Conservation (phyloP, 2,797 vertebrate genomes). For the Hemitrygon akajei region DNA sequence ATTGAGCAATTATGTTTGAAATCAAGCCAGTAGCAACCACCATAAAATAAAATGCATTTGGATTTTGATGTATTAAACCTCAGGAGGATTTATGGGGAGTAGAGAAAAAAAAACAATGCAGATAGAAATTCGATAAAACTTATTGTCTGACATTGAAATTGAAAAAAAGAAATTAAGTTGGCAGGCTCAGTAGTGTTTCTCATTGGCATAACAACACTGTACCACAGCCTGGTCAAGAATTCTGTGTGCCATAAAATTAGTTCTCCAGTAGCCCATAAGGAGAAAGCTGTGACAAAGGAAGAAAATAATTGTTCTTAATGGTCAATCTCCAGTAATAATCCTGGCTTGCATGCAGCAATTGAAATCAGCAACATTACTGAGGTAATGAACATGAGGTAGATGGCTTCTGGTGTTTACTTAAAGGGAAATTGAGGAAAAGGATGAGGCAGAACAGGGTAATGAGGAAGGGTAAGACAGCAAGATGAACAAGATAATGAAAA, state of each 20-base stretch:
- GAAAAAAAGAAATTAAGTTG: slow-evolving; percentile 11
- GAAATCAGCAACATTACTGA: background rate
- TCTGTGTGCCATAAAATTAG: background rate
- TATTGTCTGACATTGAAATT: background rate
- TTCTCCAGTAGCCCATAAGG: background rate
- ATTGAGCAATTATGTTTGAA: slow-evolving; percentile 33
- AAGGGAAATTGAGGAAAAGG: background rate
- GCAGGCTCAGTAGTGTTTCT: background rate
- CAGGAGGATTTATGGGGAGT: background rate
- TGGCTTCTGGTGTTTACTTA: background rate
- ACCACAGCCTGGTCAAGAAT: background rate
- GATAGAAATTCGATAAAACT: slow-evolving; percentile 7
- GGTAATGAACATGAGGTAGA: background rate
- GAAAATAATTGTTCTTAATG: background rate
- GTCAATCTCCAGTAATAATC: background rate
- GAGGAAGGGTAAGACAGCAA: background rate
- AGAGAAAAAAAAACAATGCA: background rate
- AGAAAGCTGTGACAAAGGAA: background rate
- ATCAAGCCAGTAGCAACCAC: slow-evolving; percentile 26
- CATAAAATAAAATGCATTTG: slow-evolving; percentile 32
- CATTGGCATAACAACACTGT: background rate
- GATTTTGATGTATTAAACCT: slow-evolving; percentile 25
- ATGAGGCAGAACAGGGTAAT: background rate
- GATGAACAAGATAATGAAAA: background rate
- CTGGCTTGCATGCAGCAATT: background rate